phyloP scores from a whole-genome alignment of 2,888 invertebrate genomes.

The Temnothorax rugatulus region DNA sequence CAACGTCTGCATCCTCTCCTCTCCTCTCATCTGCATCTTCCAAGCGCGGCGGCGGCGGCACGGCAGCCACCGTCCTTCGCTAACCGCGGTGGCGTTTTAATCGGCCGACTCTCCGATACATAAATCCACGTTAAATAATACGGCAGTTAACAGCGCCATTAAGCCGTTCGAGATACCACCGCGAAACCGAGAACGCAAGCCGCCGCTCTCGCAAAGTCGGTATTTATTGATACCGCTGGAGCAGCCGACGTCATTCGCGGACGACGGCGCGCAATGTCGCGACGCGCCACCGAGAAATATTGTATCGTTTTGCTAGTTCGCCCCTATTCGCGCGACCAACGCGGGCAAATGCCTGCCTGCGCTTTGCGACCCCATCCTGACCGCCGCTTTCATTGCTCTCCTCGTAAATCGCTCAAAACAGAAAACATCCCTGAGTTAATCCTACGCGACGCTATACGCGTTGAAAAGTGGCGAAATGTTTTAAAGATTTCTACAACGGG shows the following conservation, averaged over 20 bases:
- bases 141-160: constrained; percentile 81
- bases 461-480: not conserved
- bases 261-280: constrained; percentile 58
- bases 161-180: constrained; percentile 81
- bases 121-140: constrained; percentile 82
- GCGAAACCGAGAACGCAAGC: constrained; percentile 73
- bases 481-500: not conserved
- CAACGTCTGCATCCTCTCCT: constrained; percentile 44
- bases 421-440: not conserved
- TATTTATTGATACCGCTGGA: constrained; percentile 77
- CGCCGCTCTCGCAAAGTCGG: constrained; percentile 74
- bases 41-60: constrained; percentile 18
- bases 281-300: constrained; percentile 73
- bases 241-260: constrained; percentile 55
- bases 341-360: constrained; percentile 40
- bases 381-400: constrained; percentile 12
- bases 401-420: constrained; percentile 17
- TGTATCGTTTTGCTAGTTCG: constrained; percentile 64
- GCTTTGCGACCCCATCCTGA: constrained; percentile 1
- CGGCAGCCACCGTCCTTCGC: constrained; percentile 32
- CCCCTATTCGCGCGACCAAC: not conserved
- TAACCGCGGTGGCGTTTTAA: constrained; percentile 76
- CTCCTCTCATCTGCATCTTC: constrained; percentile 50
- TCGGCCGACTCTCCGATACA: constrained; percentile 79
- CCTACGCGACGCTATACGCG: not conserved